These are phyloP conservation scores for Carassius auratus DNA, from an alignment of 2,113 vertebrate genomes.

Conservation along the genomic window DNA sequence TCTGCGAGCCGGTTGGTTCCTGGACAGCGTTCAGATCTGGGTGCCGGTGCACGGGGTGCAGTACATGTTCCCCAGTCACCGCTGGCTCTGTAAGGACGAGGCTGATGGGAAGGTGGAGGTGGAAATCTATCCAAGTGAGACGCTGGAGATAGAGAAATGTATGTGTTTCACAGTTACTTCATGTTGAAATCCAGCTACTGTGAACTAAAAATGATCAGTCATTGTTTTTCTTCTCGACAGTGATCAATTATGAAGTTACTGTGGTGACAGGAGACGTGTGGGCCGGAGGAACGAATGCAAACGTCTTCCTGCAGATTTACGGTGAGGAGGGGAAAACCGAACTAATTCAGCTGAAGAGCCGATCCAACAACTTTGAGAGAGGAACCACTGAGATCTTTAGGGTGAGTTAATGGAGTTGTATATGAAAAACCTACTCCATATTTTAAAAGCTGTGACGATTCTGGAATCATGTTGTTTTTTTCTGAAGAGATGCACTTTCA, in stretches of 20 bases:
- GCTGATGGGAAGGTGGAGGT: constrained; percentile 93
- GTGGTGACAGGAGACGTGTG: constrained; percentile 84
- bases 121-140: constrained; percentile 94
- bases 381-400: constrained; percentile 91
- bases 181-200: not conserved
- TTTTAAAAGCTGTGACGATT: not conserved
- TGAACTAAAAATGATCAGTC: constrained; percentile 41
- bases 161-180: not conserved
- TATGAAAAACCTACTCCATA: not conserved
- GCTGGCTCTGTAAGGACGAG: constrained; percentile 94
- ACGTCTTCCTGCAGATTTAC: constrained; percentile 93
- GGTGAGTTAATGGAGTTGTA: constrained; percentile 69
- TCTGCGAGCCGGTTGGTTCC: constrained; percentile 88
- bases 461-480: not conserved
- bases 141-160: constrained; percentile 88
- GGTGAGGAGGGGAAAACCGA: constrained; percentile 90
- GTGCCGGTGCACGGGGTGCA: constrained; percentile 89
- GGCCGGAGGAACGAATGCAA: constrained; percentile 86
- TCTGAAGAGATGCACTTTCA: not conserved
- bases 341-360: constrained; percentile 83
- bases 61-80: constrained; percentile 95
- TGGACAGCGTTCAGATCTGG: constrained; percentile 89
- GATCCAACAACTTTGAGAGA: constrained; percentile 91
- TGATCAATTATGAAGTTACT: constrained; percentile 93
- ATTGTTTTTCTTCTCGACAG: constrained; percentile 66